phyloP scores from a whole-genome alignment of 2,888 invertebrate genomes.

The Drosophila yooni region DNA sequence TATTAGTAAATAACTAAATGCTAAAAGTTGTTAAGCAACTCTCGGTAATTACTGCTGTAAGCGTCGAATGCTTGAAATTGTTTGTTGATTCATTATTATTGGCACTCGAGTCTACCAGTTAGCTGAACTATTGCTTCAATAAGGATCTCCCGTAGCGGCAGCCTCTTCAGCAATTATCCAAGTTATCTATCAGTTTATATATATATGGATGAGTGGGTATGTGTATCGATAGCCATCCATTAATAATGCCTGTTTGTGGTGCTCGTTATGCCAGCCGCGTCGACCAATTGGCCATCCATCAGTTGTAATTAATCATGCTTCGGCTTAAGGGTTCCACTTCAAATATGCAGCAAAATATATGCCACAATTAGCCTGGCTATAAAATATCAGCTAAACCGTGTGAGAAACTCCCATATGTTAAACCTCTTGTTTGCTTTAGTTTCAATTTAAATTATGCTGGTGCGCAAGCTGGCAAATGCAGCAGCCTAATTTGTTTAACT shows the following conservation, averaged over 20 bases:
- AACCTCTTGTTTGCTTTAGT: not conserved
- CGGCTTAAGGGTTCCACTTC: slow-evolving; percentile 64
- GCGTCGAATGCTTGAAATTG: slow-evolving; percentile 61
- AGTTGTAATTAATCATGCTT: slow-evolving; percentile 80
- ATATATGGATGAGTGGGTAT: slow-evolving; percentile 31
- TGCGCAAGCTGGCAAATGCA: not conserved
- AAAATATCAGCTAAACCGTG: slow-evolving; percentile 36
- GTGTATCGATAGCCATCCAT: slow-evolving; percentile 55
- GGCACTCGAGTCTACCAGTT: slow-evolving; percentile 60
- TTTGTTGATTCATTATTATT: slow-evolving; percentile 79
- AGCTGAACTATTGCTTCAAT: slow-evolving; percentile 33
- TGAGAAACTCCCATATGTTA: slow-evolving; percentile 49
- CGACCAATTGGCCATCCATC: slow-evolving; percentile 78
- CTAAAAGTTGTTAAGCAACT: slow-evolving; percentile 12
- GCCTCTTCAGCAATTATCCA: slow-evolving; percentile 64
- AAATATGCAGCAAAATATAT: slow-evolving; percentile 58
- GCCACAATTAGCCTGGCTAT: slow-evolving; percentile 50
- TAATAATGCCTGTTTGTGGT: slow-evolving; percentile 65
- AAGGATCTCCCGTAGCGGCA: slow-evolving; percentile 32
- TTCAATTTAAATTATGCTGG: not conserved
- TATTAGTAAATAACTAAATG: not conserved
- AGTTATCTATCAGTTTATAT: slow-evolving; percentile 20
- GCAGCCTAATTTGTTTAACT: not conserved
- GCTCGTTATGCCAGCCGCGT: slow-evolving; percentile 61
- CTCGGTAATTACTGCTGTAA: slow-evolving; percentile 31